These are phyloP conservation scores for Gallinago stenura DNA, from an alignment of 2,797 vertebrate genomes.

Conservation along the genomic window DNA sequence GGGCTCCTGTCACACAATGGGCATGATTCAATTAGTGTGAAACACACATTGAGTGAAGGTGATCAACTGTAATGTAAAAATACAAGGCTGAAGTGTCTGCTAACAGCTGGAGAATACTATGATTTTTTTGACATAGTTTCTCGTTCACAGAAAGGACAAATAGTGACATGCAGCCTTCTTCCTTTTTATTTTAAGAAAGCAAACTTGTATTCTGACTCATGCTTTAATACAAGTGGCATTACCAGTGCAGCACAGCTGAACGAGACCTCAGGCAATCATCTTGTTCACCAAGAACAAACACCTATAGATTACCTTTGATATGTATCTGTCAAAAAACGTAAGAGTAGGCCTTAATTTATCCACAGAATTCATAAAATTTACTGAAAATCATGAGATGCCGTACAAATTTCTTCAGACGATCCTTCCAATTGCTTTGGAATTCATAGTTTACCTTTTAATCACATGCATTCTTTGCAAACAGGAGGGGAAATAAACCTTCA, in stretches of 20 bases:
- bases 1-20: neutral
- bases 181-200: neutral
- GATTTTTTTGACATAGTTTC: neutral
- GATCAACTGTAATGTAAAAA: neutral
- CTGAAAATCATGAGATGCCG: neutral
- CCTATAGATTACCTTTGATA: neutral
- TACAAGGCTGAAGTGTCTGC: neutral
- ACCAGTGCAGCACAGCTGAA: neutral
- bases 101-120: neutral
- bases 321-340: fast-evolving
- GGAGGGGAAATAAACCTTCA: neutral
- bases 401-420: neutral
- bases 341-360: neutral
- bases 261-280: neutral
- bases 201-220: neutral
- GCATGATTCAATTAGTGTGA: neutral
- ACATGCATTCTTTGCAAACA: neutral
- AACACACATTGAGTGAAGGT: neutral
- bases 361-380: neutral
- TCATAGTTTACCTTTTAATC: neutral
- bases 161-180: neutral
- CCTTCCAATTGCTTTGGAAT: neutral
- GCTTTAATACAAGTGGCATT: neutral
- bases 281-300: neutral
- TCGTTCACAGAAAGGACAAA: neutral